A percentile compares a stretch with the other conserved stretches of the same genome.
Evolutionary conservation across 2,888 invertebrate genomes (phyloP).

Genomic region (Xiphydria camelus): DNA sequence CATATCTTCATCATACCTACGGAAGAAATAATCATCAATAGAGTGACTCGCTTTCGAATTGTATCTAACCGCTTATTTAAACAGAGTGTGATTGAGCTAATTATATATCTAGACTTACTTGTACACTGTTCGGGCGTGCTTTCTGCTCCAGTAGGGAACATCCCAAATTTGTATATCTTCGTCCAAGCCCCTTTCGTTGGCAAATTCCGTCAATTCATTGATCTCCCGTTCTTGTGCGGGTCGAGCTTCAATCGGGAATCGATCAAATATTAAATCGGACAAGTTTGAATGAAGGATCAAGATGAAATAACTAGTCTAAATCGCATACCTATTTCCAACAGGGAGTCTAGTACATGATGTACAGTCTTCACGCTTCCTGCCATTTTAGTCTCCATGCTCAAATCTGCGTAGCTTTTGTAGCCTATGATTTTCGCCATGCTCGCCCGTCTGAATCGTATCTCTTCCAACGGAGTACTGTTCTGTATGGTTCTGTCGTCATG

Average conservation of each 20-base stretch:
- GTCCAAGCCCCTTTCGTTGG: slow-evolving; percentile 69
- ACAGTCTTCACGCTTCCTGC: slow-evolving; percentile 79
- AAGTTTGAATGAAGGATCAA: no score
- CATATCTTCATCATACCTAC: slow-evolving; percentile 70
- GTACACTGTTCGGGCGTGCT: slow-evolving; percentile 68
- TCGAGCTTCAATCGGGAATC: slow-evolving; percentile 66
- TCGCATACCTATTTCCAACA: slow-evolving; percentile 63
- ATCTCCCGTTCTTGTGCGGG: slow-evolving; percentile 79
- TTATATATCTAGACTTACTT: neutral
- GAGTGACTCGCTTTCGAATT: no score
- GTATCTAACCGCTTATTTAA: no score
- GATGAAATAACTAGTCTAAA: no score
- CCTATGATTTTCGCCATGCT: slow-evolving; percentile 79
- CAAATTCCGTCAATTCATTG: slow-evolving; percentile 69
- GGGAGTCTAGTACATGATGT: slow-evolving; percentile 67
- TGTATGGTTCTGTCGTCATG: slow-evolving; percentile 66
- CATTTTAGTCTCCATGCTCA: slow-evolving; percentile 96
- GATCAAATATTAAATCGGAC: no score
- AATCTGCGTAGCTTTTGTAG: slow-evolving; percentile 76
- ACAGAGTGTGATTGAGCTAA: no score
- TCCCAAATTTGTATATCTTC: slow-evolving; percentile 77
- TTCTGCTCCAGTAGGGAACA: slow-evolving; percentile 83
- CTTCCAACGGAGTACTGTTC: slow-evolving; percentile 77
- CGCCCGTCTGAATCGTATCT: slow-evolving; percentile 70
- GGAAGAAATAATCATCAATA: slow-evolving; percentile 6